Percentiles rank a stretch among this genome's conserved stretches.
Evolutionary conservation across 2,113 vertebrate species (phyloP).

Genomic region (Clarias gariepinus): DNA sequence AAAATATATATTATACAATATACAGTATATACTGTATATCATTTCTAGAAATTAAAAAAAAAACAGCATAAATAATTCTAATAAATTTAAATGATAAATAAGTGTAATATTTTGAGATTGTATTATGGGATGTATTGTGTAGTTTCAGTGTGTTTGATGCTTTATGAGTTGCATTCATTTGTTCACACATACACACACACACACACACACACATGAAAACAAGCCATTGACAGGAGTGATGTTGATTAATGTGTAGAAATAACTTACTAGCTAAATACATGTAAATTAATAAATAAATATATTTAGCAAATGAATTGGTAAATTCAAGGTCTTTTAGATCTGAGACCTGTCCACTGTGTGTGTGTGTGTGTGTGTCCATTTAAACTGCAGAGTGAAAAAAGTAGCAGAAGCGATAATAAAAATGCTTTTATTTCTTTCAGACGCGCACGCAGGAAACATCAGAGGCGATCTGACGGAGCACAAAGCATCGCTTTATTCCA

Average conservation of each 20-base stretch:
- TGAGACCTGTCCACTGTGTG: background rate
- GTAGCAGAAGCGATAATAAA: constrained; percentile 23
- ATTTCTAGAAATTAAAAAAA: too few species aligned
- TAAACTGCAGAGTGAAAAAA: constrained; percentile 13
- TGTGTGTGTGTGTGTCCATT: constrained; percentile 40
- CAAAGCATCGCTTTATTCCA: constrained; percentile 72
- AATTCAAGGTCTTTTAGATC: background rate
- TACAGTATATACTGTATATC: too few species aligned
- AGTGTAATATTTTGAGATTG: too few species aligned
- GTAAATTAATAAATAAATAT: background rate
- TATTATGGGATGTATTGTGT: too few species aligned
- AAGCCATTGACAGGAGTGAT: background rate
- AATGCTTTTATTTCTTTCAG: constrained; percentile 64
- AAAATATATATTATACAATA: too few species aligned
- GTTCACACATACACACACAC: too few species aligned
- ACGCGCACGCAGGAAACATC: constrained; percentile 65
- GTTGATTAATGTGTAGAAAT: background rate
- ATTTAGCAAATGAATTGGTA: background rate
- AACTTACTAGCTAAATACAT: background rate
- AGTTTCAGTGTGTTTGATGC: too few species aligned
- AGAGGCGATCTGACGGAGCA: constrained; percentile 68
- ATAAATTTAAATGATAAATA: too few species aligned
- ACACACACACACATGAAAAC: background rate
- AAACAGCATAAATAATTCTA: too few species aligned
- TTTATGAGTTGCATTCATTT: too few species aligned